Conservation (phyloP, 1,140 invertebrate species). For the Pseudoatta argentina region DNA sequence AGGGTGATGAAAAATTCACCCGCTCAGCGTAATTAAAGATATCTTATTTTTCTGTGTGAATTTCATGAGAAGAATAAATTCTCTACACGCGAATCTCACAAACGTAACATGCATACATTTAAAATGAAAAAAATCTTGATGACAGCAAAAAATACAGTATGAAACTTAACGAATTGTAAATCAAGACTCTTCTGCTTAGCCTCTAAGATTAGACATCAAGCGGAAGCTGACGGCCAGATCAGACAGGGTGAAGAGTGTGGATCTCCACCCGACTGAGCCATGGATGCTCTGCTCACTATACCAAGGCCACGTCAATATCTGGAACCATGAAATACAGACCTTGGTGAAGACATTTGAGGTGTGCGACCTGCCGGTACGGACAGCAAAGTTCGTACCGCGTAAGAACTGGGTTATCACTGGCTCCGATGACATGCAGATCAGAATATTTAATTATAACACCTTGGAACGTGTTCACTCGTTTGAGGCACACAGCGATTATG, state of each 20-base stretch:
- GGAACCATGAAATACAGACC: conserved; percentile 98
- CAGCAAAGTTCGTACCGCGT: conserved; percentile 97
- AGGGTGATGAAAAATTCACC: neutral
- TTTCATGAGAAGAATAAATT: neutral
- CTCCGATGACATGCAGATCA: conserved; percentile 98
- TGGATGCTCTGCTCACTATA: conserved; percentile 99
- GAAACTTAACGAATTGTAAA: neutral
- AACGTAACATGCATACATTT: neutral
- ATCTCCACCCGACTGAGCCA: conserved; percentile 98
- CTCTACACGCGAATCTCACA: neutral
- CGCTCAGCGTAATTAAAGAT: neutral
- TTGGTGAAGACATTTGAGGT: conserved; percentile 98
- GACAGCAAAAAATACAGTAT: neutral
- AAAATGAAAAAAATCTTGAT: neutral
- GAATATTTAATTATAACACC: conserved; percentile 99
- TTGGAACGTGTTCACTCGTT: conserved; percentile 97
- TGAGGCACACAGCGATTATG: conserved; percentile 99
- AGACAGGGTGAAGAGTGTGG: conserved; percentile 99
- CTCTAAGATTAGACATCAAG: conserved; percentile 98
- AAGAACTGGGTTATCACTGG: conserved; percentile 99
- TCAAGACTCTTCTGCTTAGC: conserved; percentile 86
- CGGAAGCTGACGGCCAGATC: conserved; percentile 98
- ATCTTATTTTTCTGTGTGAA: neutral
- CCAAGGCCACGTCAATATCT: conserved; percentile 99
- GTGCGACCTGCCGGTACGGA: conserved; percentile 98